Base-by-base conservation (phyloP, 2,888 invertebrate genomes). In the Drosophila vallismaia region DNA sequence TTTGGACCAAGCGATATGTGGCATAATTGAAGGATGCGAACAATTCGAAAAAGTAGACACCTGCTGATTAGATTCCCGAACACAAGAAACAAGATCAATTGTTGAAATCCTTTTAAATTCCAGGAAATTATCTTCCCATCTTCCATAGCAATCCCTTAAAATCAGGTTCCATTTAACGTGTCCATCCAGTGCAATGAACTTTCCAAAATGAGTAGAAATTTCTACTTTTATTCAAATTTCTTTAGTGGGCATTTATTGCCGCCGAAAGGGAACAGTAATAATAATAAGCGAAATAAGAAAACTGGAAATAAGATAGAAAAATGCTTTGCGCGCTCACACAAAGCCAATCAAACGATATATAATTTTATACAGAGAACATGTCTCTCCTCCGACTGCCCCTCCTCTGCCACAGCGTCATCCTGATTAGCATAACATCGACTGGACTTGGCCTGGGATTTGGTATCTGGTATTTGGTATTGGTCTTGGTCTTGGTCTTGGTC, bases 341-440 rank as follows among this genome's bases (percentile, higher is more conserved):
- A 77, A 73, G 71, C 74, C 82, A 85, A 85, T 74, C 84, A 78
- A 85, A 79, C 73, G 74, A 74, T 77, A 75, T 74, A 81, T 84
- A 86, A 84, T 83, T 81, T 83, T 86, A 83, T 84, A 79, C 79
- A 84, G 71, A 77, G 82, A 84, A 85, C 76, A 85, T 85, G 85
- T 81, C 75, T 77, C 73, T 71, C 79, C 64, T 62, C 36, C 10
- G 36, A 56, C 60, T 74, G 76, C 44, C 55, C 19, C 33, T 29
- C 40, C 63, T 45, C 50, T n/a, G 33, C 31, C 56, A 45, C 59
- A 73, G 59, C 57, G 52, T 74, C 36, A 48, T 42, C 53, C 33
- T 48, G 81, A 83, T 83, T 83, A 86, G 74, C 83, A 83, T 83
- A 83, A 84, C 74, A 83, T 56, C 72, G 51, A 75, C 38, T 31